Evolutionary conservation across 1,140 invertebrate genomes (phyloP), one percentile per base, ranked within the genome.

Genomic region (Anthonomus grandis): DNA sequence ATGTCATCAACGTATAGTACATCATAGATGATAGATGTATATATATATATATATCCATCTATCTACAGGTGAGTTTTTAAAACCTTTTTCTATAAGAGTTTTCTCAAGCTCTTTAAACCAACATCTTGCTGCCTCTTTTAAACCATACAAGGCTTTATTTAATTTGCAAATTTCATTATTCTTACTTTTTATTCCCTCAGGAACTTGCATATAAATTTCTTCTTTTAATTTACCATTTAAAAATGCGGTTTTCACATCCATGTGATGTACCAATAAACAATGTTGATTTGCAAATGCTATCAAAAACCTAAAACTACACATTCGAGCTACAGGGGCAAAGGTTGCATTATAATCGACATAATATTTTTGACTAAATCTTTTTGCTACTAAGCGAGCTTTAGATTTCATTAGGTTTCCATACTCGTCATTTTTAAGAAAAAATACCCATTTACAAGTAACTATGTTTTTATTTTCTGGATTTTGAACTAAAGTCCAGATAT

Each of bases 381-480:
- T 57, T 4, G 71, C 73, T 31, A 78, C 71, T 27, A 75, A 63
- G 22, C 74, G 59, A 23, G 70, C 77, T 51, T 77, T 79, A 58
- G 71, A 71, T 60, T 58, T 66, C 8, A 61, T 21, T 47, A 67
- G 64, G 27, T 71, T 59, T 46, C 71, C 70, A 57, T 62, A 61
- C 54, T 63, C 60, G 57, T 73, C 64, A 50, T 64, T 45, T 54
- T 73, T 74, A 12, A 72, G 55, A 17, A 60, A 62, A 65, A 74
- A 71, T 37, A 67, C 56, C 71, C 70, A 73, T 60, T 67, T 73
- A 44, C 47, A 69, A 64, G 66, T 60, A 44, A 73, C 60, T 57
- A 72, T 67, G 66, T 75, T 75, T 68, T 64, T 71, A 62, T 71
- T 64, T 6, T 57, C 36, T 13, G 75, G 73, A 41, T 54, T 70